Evolutionary conservation across 2,113 vertebrate species (phyloP).

Genomic region (Podarcis cretensis): DNA sequence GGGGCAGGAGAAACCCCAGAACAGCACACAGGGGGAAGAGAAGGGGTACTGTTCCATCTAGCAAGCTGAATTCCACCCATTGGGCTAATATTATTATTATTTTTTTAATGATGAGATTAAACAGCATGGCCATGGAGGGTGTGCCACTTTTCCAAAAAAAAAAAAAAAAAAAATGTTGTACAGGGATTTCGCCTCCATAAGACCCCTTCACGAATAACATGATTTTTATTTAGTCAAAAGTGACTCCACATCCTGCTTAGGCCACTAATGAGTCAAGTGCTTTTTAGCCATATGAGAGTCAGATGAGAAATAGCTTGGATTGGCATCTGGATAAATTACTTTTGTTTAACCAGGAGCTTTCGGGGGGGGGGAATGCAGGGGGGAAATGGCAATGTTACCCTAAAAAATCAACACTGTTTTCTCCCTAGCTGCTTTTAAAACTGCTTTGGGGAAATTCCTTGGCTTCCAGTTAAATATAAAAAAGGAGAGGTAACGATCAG

Average conservation of each 20-base stretch:
- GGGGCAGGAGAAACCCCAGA: too few species aligned
- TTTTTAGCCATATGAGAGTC: background rate
- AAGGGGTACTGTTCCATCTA: too few species aligned
- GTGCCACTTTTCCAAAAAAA: background rate
- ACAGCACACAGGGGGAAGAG: too few species aligned
- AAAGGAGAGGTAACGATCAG: background rate
- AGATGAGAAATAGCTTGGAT: background rate
- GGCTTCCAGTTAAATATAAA: background rate
- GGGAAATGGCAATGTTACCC: background rate
- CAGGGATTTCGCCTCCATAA: background rate
- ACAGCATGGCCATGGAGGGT: background rate
- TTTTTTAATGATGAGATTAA: background rate
- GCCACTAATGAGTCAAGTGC: background rate
- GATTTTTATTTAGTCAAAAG: background rate
- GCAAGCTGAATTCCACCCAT: too few species aligned
- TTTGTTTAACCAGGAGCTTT: background rate
- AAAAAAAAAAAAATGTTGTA: background rate
- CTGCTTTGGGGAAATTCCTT: background rate
- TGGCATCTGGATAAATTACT: background rate
- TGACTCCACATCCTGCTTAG: background rate
- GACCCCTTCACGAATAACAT: background rate
- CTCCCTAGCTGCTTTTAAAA: background rate
- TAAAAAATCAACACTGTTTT: too few species aligned
- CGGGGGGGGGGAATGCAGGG: background rate
- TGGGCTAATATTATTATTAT: too few species aligned